Evolutionary conservation across 1,140 invertebrate genomes (phyloP).

Genomic region (Zaprionus kolodkinae): DNA sequence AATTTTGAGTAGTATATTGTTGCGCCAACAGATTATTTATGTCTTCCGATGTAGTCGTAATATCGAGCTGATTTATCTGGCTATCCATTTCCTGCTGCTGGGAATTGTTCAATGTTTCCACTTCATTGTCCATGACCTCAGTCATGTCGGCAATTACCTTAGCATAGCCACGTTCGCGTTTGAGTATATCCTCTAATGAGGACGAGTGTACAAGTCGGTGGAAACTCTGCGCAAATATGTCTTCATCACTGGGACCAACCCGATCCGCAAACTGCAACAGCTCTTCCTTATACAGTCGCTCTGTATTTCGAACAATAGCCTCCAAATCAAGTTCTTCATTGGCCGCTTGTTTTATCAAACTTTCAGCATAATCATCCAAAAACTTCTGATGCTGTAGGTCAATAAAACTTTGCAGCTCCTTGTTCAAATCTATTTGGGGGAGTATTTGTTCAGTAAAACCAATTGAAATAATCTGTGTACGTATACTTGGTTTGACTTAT

Average conservation of each 20-base stretch:
- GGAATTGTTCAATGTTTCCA: constrained; percentile 86
- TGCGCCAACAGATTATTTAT: constrained; percentile 90
- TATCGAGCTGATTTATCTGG: constrained; percentile 80
- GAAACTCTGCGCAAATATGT: constrained; percentile 92
- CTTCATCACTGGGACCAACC: constrained; percentile 90
- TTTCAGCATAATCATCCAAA: constrained; percentile 85
- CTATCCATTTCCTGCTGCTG: constrained; percentile 86
- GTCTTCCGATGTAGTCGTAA: constrained; percentile 86
- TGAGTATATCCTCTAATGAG: constrained; percentile 90
- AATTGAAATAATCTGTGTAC: background rate
- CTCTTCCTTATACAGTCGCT: constrained; percentile 89
- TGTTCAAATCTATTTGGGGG: constrained; percentile 55
- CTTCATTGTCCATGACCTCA: constrained; percentile 87
- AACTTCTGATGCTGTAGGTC: constrained; percentile 85
- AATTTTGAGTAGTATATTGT: constrained; percentile 88
- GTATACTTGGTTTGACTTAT: background rate
- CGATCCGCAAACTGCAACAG: constrained; percentile 88
- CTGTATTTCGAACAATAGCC: constrained; percentile 88
- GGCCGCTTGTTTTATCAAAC: constrained; percentile 85
- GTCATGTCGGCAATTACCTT: constrained; percentile 89
- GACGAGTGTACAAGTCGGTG: constrained; percentile 91
- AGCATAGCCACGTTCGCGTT: constrained; percentile 91
- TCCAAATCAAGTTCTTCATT: constrained; percentile 87
- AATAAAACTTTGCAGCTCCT: constrained; percentile 84
- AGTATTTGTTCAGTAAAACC: background rate